Evolutionary conservation across 2,888 invertebrate genomes (phyloP), one percentile per base, ranked within the genome.

Genomic region (Beris chalybata): DNA sequence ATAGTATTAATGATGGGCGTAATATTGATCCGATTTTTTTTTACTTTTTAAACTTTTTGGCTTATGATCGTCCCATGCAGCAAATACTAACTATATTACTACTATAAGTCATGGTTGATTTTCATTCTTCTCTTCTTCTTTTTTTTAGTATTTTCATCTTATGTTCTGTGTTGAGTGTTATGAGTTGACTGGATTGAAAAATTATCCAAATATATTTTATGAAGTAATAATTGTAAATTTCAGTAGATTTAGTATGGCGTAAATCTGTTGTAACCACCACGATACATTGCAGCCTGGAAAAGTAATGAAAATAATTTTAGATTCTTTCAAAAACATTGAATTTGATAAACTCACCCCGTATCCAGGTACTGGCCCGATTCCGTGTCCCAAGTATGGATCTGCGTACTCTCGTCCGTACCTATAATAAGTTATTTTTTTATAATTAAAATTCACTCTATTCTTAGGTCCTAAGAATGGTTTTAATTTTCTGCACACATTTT

Each of bases 361-460:
- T 78, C 96, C 95, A 74, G 97, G 92, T 76, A 97, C 92, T 74
- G 97, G 97, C 78, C 97, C 97, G 81, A 97, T 95, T 72, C 95
- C 91, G 84, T 96, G 96, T 74, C 92, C 94, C 78, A 97, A 85
- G 83, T 95, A 96, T 68, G 95, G 95, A 83, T 97, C 96, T 74
- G 93, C 91, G 78, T 92, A 93, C 78, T 95, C 94, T 79, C 94
- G 88, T 75, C 93, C 93, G 80, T 94, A 94, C 73, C 92, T 92
- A 81, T 63, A 83, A 32, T 30, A 32, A 6, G n/a, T 15, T 22
- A 22, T 13, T 29, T 45, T 52, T 30, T 38, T 38, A 38, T 22
- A 22, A 22, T 53, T 30, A 29, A 1, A 30, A 53, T 53, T 53
- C 15, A 22, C 5, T 15, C 3, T 44, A 2, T 38, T 38, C 38